Base-by-base conservation (phyloP, 2,113 vertebrate species). In the Misgurnus anguillicaudatus region DNA sequence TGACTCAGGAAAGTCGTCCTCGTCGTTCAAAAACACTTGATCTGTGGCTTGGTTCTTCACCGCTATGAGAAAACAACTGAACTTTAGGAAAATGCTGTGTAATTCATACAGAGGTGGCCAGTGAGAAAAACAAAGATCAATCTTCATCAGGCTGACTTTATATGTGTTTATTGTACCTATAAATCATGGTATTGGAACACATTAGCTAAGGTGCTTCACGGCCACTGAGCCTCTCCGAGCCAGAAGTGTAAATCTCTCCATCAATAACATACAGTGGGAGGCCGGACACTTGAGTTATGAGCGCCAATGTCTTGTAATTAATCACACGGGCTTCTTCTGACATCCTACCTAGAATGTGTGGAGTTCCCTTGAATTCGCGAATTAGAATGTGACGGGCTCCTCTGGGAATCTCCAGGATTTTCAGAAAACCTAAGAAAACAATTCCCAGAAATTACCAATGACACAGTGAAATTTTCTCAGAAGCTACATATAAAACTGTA, bases 321-420 rank as follows among this genome's bases (percentile, higher is more conserved):
- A 77, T 80, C 58, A 77, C 41, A 17, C 4, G 0, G 17, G 41
- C 11, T 8, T 75, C 45, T 48, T n/a, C 64, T 66, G 6, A 62
- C 19, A 36, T 38, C 87, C 91, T 91, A 99, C 98, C 96, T 0
- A 99, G 91, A 84, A 94, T 89, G 81, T 98, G 96, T 77, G 90
- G 84, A 0, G 93, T 93, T 57, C 92, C 83, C 11, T 93, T 95
- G 21, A 93, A 92, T 88, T 98, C 97, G 78, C 96, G 95, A 86
- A 99, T 92, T 69, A 96, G 91, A 63, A 99, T 91, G 79, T 98
- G 97, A 65, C 96, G 92, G 0, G 97, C 96, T 86, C 96, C 96
- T 82, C 90, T 88, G 3, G 97, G 97, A 82, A 99, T 97, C 89
- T 99, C 97, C 86, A 99, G 94, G 91, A 99, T 98, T 91, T 96